Conservation (phyloP, 2,888 invertebrate species). For the Mythimna albipuncta region DNA sequence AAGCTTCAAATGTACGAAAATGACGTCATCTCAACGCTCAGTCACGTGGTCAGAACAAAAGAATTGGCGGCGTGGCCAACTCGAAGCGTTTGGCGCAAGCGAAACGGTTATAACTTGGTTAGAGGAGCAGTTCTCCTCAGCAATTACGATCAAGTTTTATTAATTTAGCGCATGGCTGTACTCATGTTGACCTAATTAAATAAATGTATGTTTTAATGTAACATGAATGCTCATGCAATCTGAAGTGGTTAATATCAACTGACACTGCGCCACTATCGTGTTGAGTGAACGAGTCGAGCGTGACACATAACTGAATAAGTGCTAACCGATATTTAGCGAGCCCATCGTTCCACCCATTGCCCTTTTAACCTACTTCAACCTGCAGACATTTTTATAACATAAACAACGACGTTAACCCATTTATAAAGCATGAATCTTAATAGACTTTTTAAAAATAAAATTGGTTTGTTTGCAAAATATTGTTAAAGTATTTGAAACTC, state of each 20-base stretch:
- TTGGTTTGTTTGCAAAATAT: neutral
- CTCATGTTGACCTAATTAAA: constrained; percentile 35
- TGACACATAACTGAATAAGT: constrained; percentile 42
- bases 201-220: constrained; percentile 17
- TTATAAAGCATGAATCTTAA: neutral
- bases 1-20: no score
- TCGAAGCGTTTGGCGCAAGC: no score
- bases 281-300: constrained; percentile 33
- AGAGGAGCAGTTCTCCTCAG: neutral
- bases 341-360: constrained; percentile 31
- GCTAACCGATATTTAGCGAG: constrained; percentile 51
- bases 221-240: constrained; percentile 3
- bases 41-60: no score
- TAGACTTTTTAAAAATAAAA: neutral
- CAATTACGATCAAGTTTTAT: constrained; percentile 26
- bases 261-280: constrained; percentile 33
- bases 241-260: constrained; percentile 52
- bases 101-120: no score
- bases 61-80: no score
- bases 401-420: constrained; percentile 6
- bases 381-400: constrained; percentile 19
- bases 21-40: no score
- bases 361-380: constrained; percentile 50
- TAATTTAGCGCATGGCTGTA: constrained; percentile 5
- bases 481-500: constrained; percentile 64